Base-by-base conservation (phyloP, 2,113 vertebrate species). In the Rhipidura dahli region DNA sequence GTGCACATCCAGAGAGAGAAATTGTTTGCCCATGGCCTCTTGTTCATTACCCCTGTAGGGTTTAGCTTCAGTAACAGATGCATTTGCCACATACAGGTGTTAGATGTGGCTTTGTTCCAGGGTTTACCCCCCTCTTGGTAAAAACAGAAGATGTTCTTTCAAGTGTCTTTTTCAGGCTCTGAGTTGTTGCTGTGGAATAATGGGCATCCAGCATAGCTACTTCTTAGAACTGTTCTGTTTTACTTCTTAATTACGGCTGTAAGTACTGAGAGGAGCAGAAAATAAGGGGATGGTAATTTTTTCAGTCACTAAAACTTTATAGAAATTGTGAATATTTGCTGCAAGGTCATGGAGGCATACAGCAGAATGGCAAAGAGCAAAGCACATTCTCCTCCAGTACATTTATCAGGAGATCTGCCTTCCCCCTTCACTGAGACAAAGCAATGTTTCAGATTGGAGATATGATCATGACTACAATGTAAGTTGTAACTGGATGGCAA, bases 21-120 rank as follows among this genome's bases (percentile, higher is more conserved):
- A 54, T 47, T 1, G 33, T 78, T 85, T 71, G 40, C 53, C 51
- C 0, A 0, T 76, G 78, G 75, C 78, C 82, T 93, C 90, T 76
- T 79, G 71, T 57, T 90, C 44, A 6, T 79, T 64, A 85, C 22
- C 57, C 49, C 33, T 68, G 87, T 51, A 89, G 65, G 90, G 37
- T 83, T 95, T 68, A 61, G 17, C 92, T 57, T 65, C 78, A 57
- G 53, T 56, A 90, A 72, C 92, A 91, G 70, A 79, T 94, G 92
- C 28, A n/a, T 85, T 94, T 93, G 53, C 45, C 66, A 88, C 31
- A 27, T 40, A 53, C 61, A 80, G 61, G 65, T 94, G 70, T 83
- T 70, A 83, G 53, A 23, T n/a, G 53, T 69, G 90, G 73, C 82
- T 53, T 79, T 72, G 28, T 90, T 89, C 82, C 66, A 85, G 82